These are phyloP conservation scores for Opisthocomus hoazin DNA, from an alignment of 2,113 vertebrate species.

Conservation along the genomic window DNA sequence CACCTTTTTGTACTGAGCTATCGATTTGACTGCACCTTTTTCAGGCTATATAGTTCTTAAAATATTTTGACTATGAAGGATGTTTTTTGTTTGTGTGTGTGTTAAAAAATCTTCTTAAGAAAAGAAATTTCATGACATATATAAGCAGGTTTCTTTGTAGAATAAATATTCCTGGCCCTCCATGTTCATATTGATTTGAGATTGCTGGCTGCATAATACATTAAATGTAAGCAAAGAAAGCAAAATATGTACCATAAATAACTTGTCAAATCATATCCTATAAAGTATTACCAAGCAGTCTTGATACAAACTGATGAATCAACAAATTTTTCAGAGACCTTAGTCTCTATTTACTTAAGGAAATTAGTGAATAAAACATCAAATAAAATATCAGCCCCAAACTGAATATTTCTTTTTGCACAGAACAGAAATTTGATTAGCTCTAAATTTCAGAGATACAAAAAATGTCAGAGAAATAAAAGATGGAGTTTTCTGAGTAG, in stretches of 20 bases:
- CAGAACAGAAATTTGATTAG: not conserved
- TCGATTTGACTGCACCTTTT: not conserved
- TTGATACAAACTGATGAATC: not conserved
- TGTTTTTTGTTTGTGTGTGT: not conserved
- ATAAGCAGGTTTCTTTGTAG: not conserved
- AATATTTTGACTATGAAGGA: not conserved
- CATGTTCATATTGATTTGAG: constrained; percentile 12
- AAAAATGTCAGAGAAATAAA: not conserved
- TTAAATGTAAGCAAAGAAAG: not conserved
- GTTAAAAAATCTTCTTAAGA: not conserved
- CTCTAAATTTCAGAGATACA: not conserved
- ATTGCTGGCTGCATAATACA: constrained; percentile 5
- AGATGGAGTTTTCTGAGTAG: not conserved
- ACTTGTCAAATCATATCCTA: not conserved
- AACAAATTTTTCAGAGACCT: not conserved
- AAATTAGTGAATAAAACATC: not conserved
- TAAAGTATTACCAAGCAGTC: not conserved
- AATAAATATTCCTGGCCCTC: not conserved
- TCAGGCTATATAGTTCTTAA: not conserved
- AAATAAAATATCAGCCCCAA: not conserved
- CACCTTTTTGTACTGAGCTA: not conserved
- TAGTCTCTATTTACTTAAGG: not conserved
- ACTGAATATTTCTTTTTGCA: not conserved
- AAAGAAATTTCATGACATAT: not conserved
- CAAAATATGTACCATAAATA: constrained; percentile 23